Base-by-base conservation (phyloP, 1,140 invertebrate species). In the Heterodera carotae region DNA sequence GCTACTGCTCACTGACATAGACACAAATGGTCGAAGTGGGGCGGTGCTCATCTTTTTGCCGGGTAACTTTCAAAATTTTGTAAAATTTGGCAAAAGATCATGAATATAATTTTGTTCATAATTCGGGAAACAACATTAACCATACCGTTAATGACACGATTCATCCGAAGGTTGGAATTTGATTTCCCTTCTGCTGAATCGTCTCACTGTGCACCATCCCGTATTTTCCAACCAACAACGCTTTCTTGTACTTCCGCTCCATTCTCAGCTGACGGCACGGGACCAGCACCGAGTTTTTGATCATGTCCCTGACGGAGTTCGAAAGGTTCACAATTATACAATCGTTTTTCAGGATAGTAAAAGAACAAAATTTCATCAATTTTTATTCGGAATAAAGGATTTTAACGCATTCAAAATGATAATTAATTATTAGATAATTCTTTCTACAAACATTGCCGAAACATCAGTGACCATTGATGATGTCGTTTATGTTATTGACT, bases 381-480 rank as follows among this genome's bases (percentile, higher is more conserved):
- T n/a, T n/a, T n/a, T n/a, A n/a, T n/a, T n/a, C n/a, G n/a, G n/a
- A n/a, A n/a, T n/a, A n/a, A n/a, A n/a, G n/a, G n/a, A n/a, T n/a
- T n/a, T n/a, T n/a, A n/a, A n/a, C n/a, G n/a, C n/a, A n/a, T n/a
- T n/a, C n/a, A n/a, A n/a, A n/a, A n/a, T n/a, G n/a, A n/a, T n/a
- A n/a, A n/a, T n/a, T n/a, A n/a, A n/a, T 43, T 22, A 2, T 56
- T 22, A 87, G 75, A 87, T 84, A 69, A 94, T 98, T 68, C 89
- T 97, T 1, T 92, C 94, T 0, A 97, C 95, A 0, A 96, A 96
- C 86, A 95, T 98, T 79, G 94, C 94, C 0, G 95, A 98, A 88
- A 96, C 94, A 0, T 94, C 93, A 82, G 92, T 97, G 34, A 97
- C 94, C 0, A 94, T 97, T 62, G 92, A 94, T 85, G 94, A 96